A percentile compares a stretch with the other conserved stretches of the same genome.
These are phyloP conservation scores for Danio jaintianensis DNA, from an alignment of 2,797 vertebrate species.

Conservation along the genomic window DNA sequence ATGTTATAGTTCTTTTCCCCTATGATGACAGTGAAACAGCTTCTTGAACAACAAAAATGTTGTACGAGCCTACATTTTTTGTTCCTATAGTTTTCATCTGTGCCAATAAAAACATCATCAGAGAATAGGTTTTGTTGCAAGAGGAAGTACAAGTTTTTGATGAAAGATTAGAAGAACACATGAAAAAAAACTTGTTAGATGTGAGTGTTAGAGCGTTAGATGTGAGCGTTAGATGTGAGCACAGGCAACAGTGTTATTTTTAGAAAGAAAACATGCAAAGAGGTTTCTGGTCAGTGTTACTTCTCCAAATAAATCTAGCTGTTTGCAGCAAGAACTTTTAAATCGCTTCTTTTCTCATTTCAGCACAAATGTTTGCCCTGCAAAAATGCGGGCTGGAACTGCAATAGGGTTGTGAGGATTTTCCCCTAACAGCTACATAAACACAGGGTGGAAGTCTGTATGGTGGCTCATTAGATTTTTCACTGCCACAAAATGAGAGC, in stretches of 20 bases:
- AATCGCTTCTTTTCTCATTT: neutral
- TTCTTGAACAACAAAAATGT: no score
- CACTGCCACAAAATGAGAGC: constrained; percentile 59
- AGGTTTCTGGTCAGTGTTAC: constrained; percentile 10
- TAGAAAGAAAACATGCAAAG: neutral
- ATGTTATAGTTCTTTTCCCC: no score
- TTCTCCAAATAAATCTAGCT: constrained; percentile 4
- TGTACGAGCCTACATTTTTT: no score
- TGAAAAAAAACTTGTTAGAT: no score
- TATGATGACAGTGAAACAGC: no score
- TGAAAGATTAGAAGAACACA: no score
- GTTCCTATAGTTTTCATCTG: neutral
- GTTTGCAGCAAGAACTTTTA: neutral
- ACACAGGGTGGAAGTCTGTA: constrained; percentile 63
- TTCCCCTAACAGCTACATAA: constrained; percentile 64
- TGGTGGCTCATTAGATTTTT: constrained; percentile 69
- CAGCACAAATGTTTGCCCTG: constrained; percentile 6
- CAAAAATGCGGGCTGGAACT: constrained; percentile 50
- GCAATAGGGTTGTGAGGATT: constrained; percentile 61
- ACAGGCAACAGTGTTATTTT: neutral
- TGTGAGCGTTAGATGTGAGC: neutral
- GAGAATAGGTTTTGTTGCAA: no score
- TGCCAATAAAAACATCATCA: no score
- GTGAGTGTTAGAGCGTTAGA: no score
- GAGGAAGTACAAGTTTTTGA: no score